phyloP scores from a whole-genome alignment of 2,113 vertebrate genomes.

The Lanius collurio region DNA sequence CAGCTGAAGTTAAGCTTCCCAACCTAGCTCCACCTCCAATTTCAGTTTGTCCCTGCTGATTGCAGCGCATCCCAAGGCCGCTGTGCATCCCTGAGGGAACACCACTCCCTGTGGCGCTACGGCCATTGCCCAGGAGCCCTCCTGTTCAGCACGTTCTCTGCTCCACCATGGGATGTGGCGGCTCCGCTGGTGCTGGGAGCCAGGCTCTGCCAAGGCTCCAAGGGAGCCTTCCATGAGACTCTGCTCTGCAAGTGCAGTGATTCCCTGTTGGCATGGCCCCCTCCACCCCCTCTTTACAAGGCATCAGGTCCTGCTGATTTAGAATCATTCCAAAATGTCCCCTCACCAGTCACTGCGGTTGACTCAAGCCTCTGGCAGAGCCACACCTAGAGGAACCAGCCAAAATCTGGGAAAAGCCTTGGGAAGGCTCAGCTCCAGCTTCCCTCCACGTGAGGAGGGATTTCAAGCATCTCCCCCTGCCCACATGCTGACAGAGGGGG shows the following conservation, averaged over 20 bases:
- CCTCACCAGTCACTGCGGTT: not conserved
- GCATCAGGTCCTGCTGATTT: not conserved
- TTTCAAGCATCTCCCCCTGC: not conserved
- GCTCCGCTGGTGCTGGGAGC: rapidly evolving
- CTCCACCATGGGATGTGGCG: not conserved
- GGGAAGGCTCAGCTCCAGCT: not conserved
- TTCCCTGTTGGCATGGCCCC: not conserved
- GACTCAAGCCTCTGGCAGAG: not conserved
- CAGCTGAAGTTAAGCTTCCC: not conserved
- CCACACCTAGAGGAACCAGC: not conserved
- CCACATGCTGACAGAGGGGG: not conserved
- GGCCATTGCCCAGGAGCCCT: rapidly evolving
- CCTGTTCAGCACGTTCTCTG: not conserved
- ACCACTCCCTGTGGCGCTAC: rapidly evolving
- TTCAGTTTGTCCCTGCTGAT: rapidly evolving
- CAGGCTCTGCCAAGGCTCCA: not conserved
- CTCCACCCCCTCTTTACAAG: rapidly evolving
- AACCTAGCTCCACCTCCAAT: not conserved
- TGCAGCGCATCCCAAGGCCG: rapidly evolving
- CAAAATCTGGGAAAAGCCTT: not conserved
- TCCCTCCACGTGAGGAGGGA: not conserved
- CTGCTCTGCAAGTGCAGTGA: rapidly evolving
- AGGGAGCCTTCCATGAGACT: not conserved
- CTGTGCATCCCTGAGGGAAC: not conserved
- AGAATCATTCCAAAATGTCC: not conserved